A percentile compares a stretch with the other conserved stretches of the same genome.
Evolutionary conservation across 2,113 vertebrate genomes (phyloP).

Genomic region (Heteronetta atricapilla): DNA sequence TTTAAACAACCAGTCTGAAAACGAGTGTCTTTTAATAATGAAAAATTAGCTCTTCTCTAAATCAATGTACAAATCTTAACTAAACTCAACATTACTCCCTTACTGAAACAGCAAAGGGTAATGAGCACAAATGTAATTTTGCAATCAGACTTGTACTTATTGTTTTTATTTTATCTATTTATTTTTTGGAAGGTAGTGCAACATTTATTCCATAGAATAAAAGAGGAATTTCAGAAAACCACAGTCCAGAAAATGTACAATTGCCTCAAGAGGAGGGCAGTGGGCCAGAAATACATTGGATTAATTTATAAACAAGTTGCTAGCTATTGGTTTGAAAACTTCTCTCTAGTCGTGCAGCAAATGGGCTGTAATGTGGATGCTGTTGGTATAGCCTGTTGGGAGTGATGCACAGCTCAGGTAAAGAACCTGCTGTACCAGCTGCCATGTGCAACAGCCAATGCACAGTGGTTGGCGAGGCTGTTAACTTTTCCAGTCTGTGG

Average conservation of each 20-base stretch:
- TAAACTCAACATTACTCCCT: background rate
- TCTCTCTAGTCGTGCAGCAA: background rate
- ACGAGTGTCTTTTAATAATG: background rate
- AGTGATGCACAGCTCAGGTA: accelerated
- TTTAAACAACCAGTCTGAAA: background rate
- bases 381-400: background rate
- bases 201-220: background rate
- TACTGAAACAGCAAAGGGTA: background rate
- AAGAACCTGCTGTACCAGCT: background rate
- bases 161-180: background rate
- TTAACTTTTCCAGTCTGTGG: background rate
- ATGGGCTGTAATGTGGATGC: accelerated
- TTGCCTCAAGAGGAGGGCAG: background rate
- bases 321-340: background rate
- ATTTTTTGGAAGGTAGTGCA: background rate
- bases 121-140: background rate
- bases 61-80: background rate
- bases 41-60: background rate
- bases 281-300: background rate
- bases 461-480: background rate
- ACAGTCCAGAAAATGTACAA: background rate
- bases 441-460: background rate
- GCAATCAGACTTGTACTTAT: background rate
- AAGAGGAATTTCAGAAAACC: background rate
- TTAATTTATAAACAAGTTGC: background rate